Conservation (phyloP, 2,888 invertebrate species). For the Calliopum simillimum region DNA sequence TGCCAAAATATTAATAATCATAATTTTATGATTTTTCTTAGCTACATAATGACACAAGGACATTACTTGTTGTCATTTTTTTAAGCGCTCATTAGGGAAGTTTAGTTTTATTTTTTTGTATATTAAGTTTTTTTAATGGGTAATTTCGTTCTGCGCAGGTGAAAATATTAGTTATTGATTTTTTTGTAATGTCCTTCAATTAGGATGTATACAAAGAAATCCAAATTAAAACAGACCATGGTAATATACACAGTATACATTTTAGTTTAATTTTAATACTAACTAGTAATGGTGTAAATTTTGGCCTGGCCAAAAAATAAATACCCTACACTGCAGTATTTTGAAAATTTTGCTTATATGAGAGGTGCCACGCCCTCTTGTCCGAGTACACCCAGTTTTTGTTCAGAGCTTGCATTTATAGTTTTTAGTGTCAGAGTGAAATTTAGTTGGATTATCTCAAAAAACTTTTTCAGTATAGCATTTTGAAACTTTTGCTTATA, state of each 20-base stretch:
- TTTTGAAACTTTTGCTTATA: too few species aligned
- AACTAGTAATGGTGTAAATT: too few species aligned
- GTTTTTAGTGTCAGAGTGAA: too few species aligned
- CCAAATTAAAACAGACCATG: conserved; percentile 1
- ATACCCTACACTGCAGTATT: too few species aligned
- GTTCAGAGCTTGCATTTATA: too few species aligned
- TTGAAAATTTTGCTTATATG: too few species aligned
- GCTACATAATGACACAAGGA: background rate
- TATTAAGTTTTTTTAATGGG: background rate
- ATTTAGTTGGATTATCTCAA: too few species aligned
- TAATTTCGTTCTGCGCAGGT: conserved; percentile 5
- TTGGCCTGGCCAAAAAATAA: too few species aligned
- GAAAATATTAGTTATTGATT: background rate
- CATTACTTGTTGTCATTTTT: background rate
- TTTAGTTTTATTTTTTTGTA: background rate
- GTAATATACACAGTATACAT: background rate
- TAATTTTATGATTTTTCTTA: conserved; percentile 27
- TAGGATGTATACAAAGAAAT: background rate
- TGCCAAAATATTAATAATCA: background rate
- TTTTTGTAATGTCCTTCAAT: background rate
- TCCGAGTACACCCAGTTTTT: too few species aligned
- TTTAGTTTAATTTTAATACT: background rate
- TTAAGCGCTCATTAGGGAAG: background rate
- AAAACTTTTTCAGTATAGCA: too few species aligned
- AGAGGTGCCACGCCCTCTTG: too few species aligned